Evolutionary conservation across 2,113 vertebrate species (phyloP).

Genomic region (Steatornis caripensis): DNA sequence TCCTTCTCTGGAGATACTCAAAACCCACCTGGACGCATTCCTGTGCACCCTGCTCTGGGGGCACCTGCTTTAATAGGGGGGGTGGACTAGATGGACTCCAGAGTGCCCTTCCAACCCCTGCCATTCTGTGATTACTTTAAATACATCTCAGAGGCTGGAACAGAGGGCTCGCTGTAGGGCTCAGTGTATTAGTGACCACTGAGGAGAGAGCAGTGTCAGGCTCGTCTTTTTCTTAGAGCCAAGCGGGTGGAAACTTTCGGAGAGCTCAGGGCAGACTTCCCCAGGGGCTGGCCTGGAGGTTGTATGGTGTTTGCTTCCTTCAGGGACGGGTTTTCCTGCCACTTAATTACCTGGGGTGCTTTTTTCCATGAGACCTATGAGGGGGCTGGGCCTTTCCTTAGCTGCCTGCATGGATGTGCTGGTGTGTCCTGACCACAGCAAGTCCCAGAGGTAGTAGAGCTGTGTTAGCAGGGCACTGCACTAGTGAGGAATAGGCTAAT

Average conservation of each 20-base stretch:
- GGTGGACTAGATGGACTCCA: no score
- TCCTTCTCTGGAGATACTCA: no score
- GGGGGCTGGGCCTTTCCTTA: neutral
- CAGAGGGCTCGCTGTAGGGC: neutral
- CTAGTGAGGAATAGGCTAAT: neutral
- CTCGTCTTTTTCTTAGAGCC: neutral
- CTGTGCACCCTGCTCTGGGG: no score
- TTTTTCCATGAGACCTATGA: neutral
- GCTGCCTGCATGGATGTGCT: rapidly evolving
- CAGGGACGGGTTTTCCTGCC: neutral
- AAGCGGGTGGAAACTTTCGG: rapidly evolving
- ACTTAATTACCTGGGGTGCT: neutral
- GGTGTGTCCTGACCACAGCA: neutral
- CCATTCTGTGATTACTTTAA: no score
- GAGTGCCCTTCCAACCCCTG: no score
- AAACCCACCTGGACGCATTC: no score
- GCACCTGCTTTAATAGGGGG: no score
- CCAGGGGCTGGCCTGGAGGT: neutral
- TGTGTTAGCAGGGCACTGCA: rapidly evolving
- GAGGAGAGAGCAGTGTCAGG: neutral
- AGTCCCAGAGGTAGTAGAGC: rapidly evolving
- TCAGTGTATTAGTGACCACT: neutral
- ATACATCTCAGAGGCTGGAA: neutral
- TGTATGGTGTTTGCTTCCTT: neutral
- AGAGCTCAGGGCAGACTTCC: neutral